Evolutionary conservation across 1,140 invertebrate species (phyloP), one percentile per base, ranked within the genome.

Genomic region (Periplaneta americana): DNA sequence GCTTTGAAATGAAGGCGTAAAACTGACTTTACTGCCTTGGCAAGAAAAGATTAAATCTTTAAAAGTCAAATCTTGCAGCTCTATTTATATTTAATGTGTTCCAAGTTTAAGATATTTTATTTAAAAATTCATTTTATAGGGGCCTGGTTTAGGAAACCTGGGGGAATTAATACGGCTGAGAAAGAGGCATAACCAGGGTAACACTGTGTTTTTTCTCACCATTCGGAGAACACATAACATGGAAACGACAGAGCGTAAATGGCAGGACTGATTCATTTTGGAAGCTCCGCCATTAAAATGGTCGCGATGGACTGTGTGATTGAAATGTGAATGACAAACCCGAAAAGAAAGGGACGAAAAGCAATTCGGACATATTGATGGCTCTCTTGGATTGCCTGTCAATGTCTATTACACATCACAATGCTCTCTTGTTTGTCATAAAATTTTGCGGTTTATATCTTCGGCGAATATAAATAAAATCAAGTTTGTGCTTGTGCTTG

Each of bases 41-140:
- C 31, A 28, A 77, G 17, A 34, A 36, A 77, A 36, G 35, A 34
- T 77, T 77, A 77, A 77, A 77, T 33, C 32, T 77, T 77, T 77
- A 77, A 77, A 77, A 77, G 48, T 77, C 75, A 77, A 77, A 77
- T 77, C 75, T 77, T 9, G 75, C 17, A 34, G n/a, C 33, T 77
- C 31, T 33, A 77, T 77, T 33, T 33, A 77, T 77, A 13, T 77
- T 77, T 77, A 34, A 77, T 77, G 39, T 48, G 15, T 34, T 31
- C 32, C 75, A 76, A 35, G 32, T 35, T 76, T 18, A 77, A 36
- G 35, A 31, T 22, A 77, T 77, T 33, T 33, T 77, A 77, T 77
- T 77, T 66, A 66, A 66, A n/a, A n/a, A 66, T 66, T 66, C 22
- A 66, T 66, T 28, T 5, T 66, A n/a, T 28, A n/a, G n/a, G 48